Evolutionary conservation across 2,888 invertebrate species (phyloP).

Genomic region (Stenchaetothrips biformis): DNA sequence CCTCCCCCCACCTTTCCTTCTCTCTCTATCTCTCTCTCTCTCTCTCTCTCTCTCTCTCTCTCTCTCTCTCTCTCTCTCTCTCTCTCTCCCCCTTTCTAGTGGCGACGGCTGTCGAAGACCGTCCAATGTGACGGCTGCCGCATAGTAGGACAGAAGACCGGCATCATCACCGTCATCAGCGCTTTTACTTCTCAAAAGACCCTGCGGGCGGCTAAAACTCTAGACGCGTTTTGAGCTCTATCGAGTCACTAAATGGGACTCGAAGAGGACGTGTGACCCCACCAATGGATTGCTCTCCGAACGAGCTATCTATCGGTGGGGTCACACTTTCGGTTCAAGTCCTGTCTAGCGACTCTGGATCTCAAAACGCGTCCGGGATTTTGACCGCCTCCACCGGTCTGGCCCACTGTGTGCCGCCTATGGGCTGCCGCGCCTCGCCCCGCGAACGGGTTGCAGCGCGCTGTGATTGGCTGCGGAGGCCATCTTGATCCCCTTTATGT

Average conservation of each 20-base stretch:
- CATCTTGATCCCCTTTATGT: constrained; percentile 12
- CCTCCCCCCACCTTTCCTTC: background rate
- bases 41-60: background rate
- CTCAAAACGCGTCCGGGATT: too few relatives aligned
- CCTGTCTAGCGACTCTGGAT: too few relatives aligned
- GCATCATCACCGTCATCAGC: background rate
- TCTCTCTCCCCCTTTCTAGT: background rate
- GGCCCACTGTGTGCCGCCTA: too few relatives aligned
- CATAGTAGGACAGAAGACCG: background rate
- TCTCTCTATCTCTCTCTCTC: background rate
- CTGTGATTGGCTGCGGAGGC: background rate
- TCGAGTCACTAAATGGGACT: too few relatives aligned
- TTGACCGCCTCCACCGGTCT: too few relatives aligned
- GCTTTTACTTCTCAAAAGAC: background rate
- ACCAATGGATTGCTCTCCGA: too few relatives aligned
- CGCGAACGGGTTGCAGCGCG: background rate
- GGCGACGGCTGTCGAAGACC: background rate
- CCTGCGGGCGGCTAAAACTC: too few relatives aligned
- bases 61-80: background rate
- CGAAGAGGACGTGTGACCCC: too few relatives aligned
- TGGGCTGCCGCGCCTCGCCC: background rate
- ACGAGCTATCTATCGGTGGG: too few relatives aligned
- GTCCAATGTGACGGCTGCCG: too few relatives aligned
- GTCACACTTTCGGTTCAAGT: too few relatives aligned
- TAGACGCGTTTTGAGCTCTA: too few relatives aligned